A percentile compares a stretch with the other conserved stretches of the same genome.
These are phyloP conservation scores for Characodon lateralis DNA, from an alignment of 2,797 vertebrate genomes.

Conservation along the genomic window DNA sequence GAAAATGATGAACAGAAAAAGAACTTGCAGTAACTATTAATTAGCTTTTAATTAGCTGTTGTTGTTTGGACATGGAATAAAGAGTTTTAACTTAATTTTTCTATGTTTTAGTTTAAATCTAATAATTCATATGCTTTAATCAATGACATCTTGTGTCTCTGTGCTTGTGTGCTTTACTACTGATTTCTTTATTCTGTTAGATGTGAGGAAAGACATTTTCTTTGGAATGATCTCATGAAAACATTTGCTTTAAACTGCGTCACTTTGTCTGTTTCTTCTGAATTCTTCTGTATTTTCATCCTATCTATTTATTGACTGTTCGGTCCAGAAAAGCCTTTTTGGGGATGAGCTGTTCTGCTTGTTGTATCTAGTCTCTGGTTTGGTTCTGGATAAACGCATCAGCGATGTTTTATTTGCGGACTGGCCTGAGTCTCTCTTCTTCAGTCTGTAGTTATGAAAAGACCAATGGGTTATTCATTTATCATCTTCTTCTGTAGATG, in stretches of 20 bases:
- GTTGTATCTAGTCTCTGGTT: neutral
- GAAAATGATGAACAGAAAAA: neutral
- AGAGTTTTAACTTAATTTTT: neutral
- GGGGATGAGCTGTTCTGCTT: neutral
- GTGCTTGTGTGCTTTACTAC: too few species aligned
- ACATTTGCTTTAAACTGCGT: too few species aligned
- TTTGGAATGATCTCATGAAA: too few species aligned
- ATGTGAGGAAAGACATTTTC: neutral
- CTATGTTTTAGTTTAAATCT: neutral
- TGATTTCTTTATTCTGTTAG: neutral
- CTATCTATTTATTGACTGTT: neutral
- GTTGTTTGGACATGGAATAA: too few species aligned
- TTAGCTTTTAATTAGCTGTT: too few species aligned
- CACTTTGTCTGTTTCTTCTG: neutral
- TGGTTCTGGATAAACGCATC: neutral
- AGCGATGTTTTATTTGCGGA: neutral
- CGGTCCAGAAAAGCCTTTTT: neutral
- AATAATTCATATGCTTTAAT: neutral
- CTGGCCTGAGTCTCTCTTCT: neutral
- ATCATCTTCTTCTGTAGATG: conserved; percentile 81
- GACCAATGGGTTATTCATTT: neutral
- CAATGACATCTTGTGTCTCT: neutral
- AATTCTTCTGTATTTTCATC: neutral
- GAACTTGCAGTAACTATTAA: neutral
- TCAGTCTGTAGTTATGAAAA: neutral